phyloP scores from a whole-genome alignment of 2,113 vertebrate genomes.

The Pseudorasbora parva region DNA sequence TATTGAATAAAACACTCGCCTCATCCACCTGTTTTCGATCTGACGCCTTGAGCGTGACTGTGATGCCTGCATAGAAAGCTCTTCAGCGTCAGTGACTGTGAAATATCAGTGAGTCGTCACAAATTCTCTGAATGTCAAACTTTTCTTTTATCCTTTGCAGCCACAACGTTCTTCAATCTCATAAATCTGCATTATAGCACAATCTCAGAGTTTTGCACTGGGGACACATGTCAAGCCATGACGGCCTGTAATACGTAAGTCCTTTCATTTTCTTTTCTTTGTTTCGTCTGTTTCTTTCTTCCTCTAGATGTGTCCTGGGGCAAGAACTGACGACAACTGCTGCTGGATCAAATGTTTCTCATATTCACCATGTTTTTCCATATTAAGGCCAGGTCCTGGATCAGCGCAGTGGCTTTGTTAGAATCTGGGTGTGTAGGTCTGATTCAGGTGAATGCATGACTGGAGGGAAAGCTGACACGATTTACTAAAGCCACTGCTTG shows the following conservation, averaged over 20 bases:
- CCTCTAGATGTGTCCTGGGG: neutral
- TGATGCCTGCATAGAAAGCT: neutral
- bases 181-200: constrained; percentile 99
- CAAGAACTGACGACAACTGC: neutral
- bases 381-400: neutral
- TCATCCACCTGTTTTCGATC: neutral
- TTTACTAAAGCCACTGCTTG: neutral
- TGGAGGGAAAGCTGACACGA: constrained; percentile 15
- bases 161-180: constrained; percentile 98
- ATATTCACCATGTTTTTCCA: neutral
- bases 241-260: constrained; percentile 97
- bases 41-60: neutral
- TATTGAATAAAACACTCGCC: too few relatives aligned
- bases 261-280: constrained; percentile 36
- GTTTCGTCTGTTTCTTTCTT: neutral
- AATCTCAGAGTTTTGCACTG: constrained; percentile 99
- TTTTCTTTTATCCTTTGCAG: constrained; percentile 71
- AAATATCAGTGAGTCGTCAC: neutral
- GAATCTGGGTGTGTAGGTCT: constrained; percentile 13
- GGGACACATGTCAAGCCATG: constrained; percentile 97
- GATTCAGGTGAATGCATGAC: neutral
- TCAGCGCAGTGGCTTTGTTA: neutral
- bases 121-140: neutral
- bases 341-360: neutral
- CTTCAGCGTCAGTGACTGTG: neutral